A percentile compares a stretch with the other conserved stretches of the same genome.
These are phyloP conservation scores for Nemurella pictetii DNA, from an alignment of 2,888 invertebrate species.

Conservation along the genomic window DNA sequence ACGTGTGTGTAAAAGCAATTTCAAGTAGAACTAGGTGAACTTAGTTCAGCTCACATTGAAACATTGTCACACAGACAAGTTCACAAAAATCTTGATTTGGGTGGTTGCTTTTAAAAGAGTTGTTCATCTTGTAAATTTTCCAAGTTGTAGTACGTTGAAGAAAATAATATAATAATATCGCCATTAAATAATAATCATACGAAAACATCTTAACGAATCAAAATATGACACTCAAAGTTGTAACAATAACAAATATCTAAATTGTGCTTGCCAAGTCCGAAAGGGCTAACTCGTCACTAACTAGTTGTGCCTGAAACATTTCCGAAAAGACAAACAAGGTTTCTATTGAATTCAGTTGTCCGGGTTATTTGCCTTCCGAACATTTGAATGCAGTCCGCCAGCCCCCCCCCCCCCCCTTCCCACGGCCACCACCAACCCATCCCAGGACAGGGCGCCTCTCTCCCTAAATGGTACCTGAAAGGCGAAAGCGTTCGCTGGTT, in stretches of 20 bases:
- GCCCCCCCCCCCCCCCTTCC: not conserved
- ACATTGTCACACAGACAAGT: too few relatives aligned
- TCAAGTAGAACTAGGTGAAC: too few relatives aligned
- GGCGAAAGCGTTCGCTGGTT: not conserved
- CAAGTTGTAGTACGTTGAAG: too few relatives aligned
- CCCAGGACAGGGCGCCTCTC: not conserved
- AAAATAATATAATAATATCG: slow-evolving; percentile 4
- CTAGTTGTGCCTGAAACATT: slow-evolving; percentile 9
- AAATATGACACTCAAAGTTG: slow-evolving; percentile 16
- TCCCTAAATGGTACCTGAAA: not conserved
- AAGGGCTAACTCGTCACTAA: slow-evolving; percentile 4
- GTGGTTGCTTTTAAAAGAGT: too few relatives aligned
- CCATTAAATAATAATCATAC: slow-evolving; percentile 27
- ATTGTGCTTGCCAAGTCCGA: not conserved
- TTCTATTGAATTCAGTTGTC: slow-evolving; percentile 9
- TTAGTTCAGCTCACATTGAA: too few relatives aligned
- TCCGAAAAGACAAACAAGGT: slow-evolving; percentile 19
- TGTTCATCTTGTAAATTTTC: too few relatives aligned
- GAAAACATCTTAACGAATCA: slow-evolving; percentile 32
- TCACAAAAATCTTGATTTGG: too few relatives aligned
- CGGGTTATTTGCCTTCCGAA: slow-evolving; percentile 25
- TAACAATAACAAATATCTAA: slow-evolving; percentile 24
- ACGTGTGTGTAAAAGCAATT: too few relatives aligned
- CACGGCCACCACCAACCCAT: not conserved
- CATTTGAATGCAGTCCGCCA: not conserved